These are phyloP conservation scores for Cancer borealis DNA, from an alignment of 2,888 invertebrate genomes.

Conservation along the genomic window DNA sequence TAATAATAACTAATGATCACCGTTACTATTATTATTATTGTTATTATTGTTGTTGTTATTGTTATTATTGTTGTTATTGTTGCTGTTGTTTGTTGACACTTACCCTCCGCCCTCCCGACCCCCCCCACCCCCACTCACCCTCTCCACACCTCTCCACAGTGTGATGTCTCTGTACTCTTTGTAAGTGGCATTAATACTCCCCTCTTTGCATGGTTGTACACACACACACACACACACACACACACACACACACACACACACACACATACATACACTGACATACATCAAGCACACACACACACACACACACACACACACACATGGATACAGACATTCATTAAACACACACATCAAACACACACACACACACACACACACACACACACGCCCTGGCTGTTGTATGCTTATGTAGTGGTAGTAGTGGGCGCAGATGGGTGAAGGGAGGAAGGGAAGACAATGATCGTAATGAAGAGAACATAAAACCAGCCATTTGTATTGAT, in stretches of 20 bases:
- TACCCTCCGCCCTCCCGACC: not conserved
- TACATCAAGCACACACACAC: not conserved
- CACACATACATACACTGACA: not conserved
- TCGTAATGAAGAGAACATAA: not conserved
- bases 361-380: slow-evolving; percentile 30
- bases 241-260: not conserved
- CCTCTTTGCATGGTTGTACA: not conserved
- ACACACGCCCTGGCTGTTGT: not conserved
- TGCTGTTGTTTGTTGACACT: not conserved
- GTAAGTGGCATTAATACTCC: not conserved
- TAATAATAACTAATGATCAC: too few relatives aligned
- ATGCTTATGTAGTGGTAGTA: not conserved
- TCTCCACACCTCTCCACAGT: not conserved
- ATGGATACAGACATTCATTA: too few relatives aligned
- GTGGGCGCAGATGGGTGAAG: not conserved
- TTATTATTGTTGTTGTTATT: not conserved
- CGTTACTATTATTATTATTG: too few relatives aligned
- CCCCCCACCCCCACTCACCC: not conserved
- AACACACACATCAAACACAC: too few relatives aligned
- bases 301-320: slow-evolving; percentile 12
- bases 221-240: not conserved
- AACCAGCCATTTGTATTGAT: not conserved
- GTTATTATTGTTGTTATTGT: not conserved
- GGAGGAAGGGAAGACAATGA: not conserved
- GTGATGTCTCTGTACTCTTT: slow-evolving; percentile 4